These are phyloP conservation scores for Paratrypauchen microcephalus DNA, from an alignment of 2,797 vertebrate genomes.

Conservation along the genomic window DNA sequence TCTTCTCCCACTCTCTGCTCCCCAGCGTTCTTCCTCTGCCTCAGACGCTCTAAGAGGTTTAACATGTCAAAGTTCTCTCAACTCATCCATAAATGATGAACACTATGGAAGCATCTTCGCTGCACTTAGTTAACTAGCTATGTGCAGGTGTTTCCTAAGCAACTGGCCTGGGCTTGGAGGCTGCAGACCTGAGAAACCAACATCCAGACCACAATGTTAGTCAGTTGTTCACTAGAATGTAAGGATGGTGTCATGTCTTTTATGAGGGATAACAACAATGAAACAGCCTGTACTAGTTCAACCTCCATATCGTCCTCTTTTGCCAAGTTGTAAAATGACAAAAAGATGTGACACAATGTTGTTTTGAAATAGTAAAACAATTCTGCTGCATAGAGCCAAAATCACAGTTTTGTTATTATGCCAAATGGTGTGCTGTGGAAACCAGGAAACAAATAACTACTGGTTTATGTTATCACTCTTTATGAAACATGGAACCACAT, in stretches of 20 bases:
- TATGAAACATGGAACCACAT: neutral
- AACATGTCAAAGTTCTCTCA: slow-evolving; percentile 80
- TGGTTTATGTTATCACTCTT: neutral
- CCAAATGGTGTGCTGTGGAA: neutral
- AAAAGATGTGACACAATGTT: neutral
- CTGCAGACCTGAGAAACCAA: slow-evolving; percentile 59
- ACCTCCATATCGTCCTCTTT: slow-evolving; percentile 34
- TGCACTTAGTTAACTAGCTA: slow-evolving; percentile 81
- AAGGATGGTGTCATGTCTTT: slow-evolving; percentile 38
- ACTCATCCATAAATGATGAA: slow-evolving; percentile 81
- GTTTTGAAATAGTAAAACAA: neutral
- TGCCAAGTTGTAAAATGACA: slow-evolving; percentile 2
- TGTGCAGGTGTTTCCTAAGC: slow-evolving; percentile 77
- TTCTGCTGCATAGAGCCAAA: neutral
- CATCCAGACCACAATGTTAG: slow-evolving; percentile 62
- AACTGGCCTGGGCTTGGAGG: slow-evolving; percentile 62
- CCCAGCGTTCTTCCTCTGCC: slow-evolving; percentile 53
- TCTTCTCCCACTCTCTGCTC: slow-evolving; percentile 51
- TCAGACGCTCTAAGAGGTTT: slow-evolving; percentile 79
- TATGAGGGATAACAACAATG: slow-evolving; percentile 48
- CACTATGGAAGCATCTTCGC: slow-evolving; percentile 70
- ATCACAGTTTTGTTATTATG: neutral
- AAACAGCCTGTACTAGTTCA: slow-evolving; percentile 46
- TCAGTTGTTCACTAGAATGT: slow-evolving; percentile 53
- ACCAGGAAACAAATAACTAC: neutral